Evolutionary conservation across 2,888 invertebrate species (phyloP), one percentile per base, ranked within the genome.

Genomic region (Cataglyphis livida): DNA sequence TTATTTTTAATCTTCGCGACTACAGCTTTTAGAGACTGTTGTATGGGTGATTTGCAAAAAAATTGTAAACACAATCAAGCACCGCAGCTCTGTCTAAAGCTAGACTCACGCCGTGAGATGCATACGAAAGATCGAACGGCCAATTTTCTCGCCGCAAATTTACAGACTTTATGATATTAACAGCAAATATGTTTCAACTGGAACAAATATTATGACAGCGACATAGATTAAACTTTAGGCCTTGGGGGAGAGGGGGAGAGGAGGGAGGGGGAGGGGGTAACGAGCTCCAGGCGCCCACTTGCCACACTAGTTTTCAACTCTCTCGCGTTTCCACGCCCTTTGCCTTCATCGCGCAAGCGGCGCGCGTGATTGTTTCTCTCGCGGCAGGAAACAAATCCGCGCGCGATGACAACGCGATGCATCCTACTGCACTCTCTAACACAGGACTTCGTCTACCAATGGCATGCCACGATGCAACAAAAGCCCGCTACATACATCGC

Each of bases 201-300:
- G 71, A 61, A 61, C 35, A 71, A 79, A 79, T 79, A 71, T 71
- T 78, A 71, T 78, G 78, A 79, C 78, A 78, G 71, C 71, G 59
- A 79, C 78, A 41, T 71, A 79, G 78, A 79, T 79, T 79, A 79
- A 79, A 71, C 71, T 79, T 79, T 79, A 79, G 78, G 78, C 71
- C 78, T 79, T n/a, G 35, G 59, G 78, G 25, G 25, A 25, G 25
- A 25, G 25, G 1, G 28, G 28, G 28, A 28, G 21, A 21, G 21
- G 21, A 25, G 28, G 28, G 28, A 25, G 28, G 2, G 28, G 1
- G 28, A 25, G 28, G 44, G 6, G 7, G 51, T 79, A 71, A 79
- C 78, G 61, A 4, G 78, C 78, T 79, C 48, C 18, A 59, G 71
- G 78, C 70, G 54, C 32, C 32, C 68, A 48, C 57, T 70, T 59